These are phyloP conservation scores for Rugalucina vietnamica DNA, from an alignment of 2,888 invertebrate genomes.

Conservation along the genomic window DNA sequence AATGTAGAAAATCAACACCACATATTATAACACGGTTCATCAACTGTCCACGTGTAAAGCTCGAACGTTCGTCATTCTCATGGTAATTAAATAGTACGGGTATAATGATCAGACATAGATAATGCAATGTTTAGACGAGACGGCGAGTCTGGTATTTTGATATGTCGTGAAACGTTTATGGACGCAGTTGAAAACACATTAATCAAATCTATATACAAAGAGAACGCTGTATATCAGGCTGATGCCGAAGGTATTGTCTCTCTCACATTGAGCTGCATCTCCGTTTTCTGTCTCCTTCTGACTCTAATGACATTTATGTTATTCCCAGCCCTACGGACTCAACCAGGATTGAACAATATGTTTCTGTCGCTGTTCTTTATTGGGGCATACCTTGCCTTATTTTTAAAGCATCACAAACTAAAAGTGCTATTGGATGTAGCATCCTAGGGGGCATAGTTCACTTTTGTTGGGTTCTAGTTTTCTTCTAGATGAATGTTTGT, in stretches of 20 bases:
- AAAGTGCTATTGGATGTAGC: conserved; percentile 38
- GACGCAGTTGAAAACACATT: background rate
- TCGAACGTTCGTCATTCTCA: background rate
- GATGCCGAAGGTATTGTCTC: conserved; percentile 22
- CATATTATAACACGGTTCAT: background rate
- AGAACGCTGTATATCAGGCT: too few relatives aligned
- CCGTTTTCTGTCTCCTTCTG: conserved; percentile 50
- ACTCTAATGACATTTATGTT: conserved; percentile 56
- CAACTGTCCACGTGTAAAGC: background rate
- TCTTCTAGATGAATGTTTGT: conserved; percentile 65
- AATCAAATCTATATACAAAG: too few relatives aligned
- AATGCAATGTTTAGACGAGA: background rate
- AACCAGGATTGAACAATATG: conserved; percentile 62
- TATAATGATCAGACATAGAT: background rate
- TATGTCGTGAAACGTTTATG: background rate
- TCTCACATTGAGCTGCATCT: conserved; percentile 38
- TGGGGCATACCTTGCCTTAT: conserved; percentile 51
- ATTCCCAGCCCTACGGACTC: conserved; percentile 48
- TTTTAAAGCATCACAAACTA: conserved; percentile 32
- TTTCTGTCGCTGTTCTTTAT: conserved; percentile 50
- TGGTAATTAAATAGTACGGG: conserved; percentile 5
- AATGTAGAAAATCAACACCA: background rate
- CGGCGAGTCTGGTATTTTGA: background rate
- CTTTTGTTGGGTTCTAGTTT: conserved; percentile 58
- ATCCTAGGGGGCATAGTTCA: conserved; percentile 59